Evolutionary conservation across 1,140 invertebrate species (phyloP).

Genomic region (Chymomyza costata): DNA sequence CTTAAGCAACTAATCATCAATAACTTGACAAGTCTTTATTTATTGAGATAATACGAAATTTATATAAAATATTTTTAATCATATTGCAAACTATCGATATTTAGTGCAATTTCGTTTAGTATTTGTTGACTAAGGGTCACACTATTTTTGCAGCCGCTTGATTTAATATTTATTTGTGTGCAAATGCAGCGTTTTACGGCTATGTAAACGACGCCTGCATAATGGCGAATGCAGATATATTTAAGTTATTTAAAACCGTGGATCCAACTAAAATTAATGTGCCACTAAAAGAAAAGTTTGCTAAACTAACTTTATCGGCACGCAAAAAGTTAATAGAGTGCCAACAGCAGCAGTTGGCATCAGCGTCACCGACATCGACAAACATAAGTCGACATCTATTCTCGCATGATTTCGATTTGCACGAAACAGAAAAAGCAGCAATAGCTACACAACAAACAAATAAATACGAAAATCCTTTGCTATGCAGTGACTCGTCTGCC

Average conservation of each 20-base stretch:
- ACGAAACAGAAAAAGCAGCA: background rate
- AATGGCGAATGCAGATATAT: slow-evolving; percentile 43
- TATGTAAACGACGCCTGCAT: slow-evolving; percentile 4
- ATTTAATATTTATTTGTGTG: too few relatives aligned
- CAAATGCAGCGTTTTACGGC: slow-evolving; percentile 9
- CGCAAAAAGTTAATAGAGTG: slow-evolving; percentile 31
- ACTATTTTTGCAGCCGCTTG: too few relatives aligned
- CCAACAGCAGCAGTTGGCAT: slow-evolving; percentile 3
- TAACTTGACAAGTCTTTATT: too few relatives aligned
- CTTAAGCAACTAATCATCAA: too few relatives aligned
- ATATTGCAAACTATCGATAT: too few relatives aligned
- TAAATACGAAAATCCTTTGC: slow-evolving; percentile 22
- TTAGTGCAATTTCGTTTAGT: too few relatives aligned
- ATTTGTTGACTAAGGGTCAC: too few relatives aligned
- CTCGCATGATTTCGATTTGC: slow-evolving; percentile 7
- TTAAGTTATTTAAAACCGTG: slow-evolving; percentile 54
- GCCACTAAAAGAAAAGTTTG: slow-evolving; percentile 60
- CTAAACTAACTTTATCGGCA: slow-evolving; percentile 64
- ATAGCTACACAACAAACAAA: background rate
- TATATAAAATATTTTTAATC: too few relatives aligned
- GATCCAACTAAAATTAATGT: slow-evolving; percentile 62
- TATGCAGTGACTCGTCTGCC: slow-evolving; percentile 16
- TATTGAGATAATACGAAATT: too few relatives aligned
- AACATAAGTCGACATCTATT: slow-evolving; percentile 35
- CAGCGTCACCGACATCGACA: background rate